A percentile compares a stretch with the other conserved stretches of the same genome.
phyloP scores from a whole-genome alignment of 1,140 invertebrate species.

The Caenorhabditis tropicalis region DNA sequence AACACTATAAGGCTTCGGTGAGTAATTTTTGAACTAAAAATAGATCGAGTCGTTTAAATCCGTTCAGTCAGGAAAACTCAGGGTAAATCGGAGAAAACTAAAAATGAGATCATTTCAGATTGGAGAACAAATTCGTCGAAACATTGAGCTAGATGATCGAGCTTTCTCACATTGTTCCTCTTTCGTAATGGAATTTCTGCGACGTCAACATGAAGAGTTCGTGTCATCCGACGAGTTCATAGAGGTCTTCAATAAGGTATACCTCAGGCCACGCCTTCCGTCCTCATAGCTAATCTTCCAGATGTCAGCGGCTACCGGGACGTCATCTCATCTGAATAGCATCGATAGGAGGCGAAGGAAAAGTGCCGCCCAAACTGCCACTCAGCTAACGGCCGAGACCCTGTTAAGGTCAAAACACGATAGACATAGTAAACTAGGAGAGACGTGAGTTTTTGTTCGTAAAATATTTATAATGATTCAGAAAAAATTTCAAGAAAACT shows the following conservation, averaged over 20 bases:
- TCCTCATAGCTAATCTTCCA: not conserved
- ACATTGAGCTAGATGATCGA: not conserved
- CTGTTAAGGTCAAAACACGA: conserved; percentile 41
- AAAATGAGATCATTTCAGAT: not conserved
- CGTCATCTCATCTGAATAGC: conserved; percentile 11
- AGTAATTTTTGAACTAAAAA: not conserved
- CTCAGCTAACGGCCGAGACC: conserved; percentile 40
- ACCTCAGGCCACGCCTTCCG: no score
- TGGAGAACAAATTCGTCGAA: conserved; percentile 1
- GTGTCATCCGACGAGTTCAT: conserved; percentile 46
- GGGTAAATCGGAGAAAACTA: not conserved
- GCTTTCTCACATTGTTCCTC: not conserved
- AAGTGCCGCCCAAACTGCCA: conserved; percentile 1
- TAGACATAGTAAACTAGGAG: conserved; percentile 19
- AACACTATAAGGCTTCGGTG: not conserved
- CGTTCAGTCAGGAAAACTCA: no score
- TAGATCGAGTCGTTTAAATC: not conserved
- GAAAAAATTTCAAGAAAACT: conserved; percentile 40
- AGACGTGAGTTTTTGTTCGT: not conserved
- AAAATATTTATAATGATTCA: not conserved
- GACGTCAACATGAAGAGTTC: not conserved
- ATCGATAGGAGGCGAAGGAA: not conserved
- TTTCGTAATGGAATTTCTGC: not conserved
- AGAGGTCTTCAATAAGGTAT: conserved; percentile 51
- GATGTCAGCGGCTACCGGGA: not conserved